Conservation (phyloP, 1,140 invertebrate species). For the Caenorhabditis elegans region WBcel235 BX284606.5:7859001-7859500, state of each 20-base stretch:
- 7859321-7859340: background rate
- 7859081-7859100: too few species aligned
- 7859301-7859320: constrained; percentile 30
- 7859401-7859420: constrained; percentile 15
- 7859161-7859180: too few species aligned
- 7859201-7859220: too few species aligned
- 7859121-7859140: too few species aligned
- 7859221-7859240: too few species aligned
- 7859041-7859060: too few species aligned
- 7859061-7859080: too few species aligned
- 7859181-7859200: too few species aligned
- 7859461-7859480: background rate
- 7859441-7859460: background rate
- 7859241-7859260: background rate
- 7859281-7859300: background rate
- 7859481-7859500: background rate
- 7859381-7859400: constrained; percentile 30
- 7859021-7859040: too few species aligned
- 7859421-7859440: constrained; percentile 28
- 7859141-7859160: too few species aligned
- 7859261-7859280: background rate
- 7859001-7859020: too few species aligned
- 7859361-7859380: background rate
- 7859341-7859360: background rate
- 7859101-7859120: too few species aligned